phyloP scores from a whole-genome alignment of 1,140 invertebrate genomes.

The Brachionus rotundiformis region DNA sequence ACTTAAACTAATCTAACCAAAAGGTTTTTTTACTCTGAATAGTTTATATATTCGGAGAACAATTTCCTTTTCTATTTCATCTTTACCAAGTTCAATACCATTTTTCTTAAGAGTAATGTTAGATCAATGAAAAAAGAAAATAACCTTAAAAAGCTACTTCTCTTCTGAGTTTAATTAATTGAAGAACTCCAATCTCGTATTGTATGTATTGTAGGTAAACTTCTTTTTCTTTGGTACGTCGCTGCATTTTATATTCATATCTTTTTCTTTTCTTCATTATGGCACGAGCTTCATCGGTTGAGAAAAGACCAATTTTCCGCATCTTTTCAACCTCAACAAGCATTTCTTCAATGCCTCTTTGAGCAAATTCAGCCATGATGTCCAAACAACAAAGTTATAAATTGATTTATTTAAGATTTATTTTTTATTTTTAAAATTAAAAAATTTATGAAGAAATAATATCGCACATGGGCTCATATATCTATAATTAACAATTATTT shows the following conservation, averaged over 20 bases:
- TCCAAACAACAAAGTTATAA: not conserved
- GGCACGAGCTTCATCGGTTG: conserved; percentile 71
- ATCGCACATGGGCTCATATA: not conserved
- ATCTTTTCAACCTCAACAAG: conserved; percentile 74
- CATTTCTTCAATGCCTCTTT: conserved; percentile 73
- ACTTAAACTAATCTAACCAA: no score
- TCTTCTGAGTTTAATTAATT: conserved; percentile 68
- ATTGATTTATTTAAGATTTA: not conserved
- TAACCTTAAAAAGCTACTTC: conserved; percentile 55
- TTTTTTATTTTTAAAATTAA: not conserved
- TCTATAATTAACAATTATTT: no score
- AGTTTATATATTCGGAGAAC: conserved; percentile 70
- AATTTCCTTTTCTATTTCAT: conserved; percentile 71
- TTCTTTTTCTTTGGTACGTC: conserved; percentile 71
- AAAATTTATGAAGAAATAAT: not conserved
- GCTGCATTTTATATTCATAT: conserved; percentile 74
- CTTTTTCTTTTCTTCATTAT: conserved; percentile 72
- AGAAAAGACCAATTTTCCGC: conserved; percentile 71
- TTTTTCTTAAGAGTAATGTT: conserved; percentile 63
- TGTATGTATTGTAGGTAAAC: conserved; percentile 73
- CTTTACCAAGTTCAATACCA: conserved; percentile 68
- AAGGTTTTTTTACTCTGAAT: conserved; percentile 65
- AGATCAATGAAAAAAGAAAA: not conserved
- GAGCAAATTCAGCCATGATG: conserved; percentile 74
- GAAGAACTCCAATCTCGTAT: conserved; percentile 72